These are phyloP conservation scores for Steromphala cineraria DNA, from an alignment of 2,888 invertebrate genomes.

Conservation along the genomic window DNA sequence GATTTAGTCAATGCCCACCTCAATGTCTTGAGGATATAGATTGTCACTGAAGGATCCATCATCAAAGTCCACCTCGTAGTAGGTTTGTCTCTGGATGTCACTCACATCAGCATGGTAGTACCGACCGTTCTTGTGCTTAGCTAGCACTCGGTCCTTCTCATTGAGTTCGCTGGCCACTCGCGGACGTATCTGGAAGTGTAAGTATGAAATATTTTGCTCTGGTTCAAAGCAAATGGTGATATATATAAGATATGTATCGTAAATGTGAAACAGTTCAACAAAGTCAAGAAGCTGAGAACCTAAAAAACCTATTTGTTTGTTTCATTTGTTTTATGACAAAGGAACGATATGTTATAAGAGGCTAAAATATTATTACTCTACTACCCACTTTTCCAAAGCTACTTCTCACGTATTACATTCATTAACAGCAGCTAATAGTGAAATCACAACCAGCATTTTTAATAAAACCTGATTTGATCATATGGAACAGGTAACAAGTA, in stretches of 20 bases:
- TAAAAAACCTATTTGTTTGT: background rate
- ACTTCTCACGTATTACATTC: too few relatives aligned
- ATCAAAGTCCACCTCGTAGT: constrained; percentile 81
- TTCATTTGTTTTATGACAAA: background rate
- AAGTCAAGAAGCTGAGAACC: background rate
- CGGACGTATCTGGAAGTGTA: constrained; percentile 34
- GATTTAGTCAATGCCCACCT: constrained; percentile 68
- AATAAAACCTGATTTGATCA: too few relatives aligned
- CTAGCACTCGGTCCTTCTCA: constrained; percentile 78
- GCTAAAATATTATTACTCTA: too few relatives aligned
- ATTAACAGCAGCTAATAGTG: too few relatives aligned
- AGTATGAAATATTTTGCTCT: background rate
- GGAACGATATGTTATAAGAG: too few relatives aligned
- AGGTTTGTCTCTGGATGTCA: constrained; percentile 76
- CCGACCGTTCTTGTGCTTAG: constrained; percentile 80
- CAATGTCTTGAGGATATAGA: constrained; percentile 79
- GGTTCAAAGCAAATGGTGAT: too few relatives aligned
- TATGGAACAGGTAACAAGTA: too few relatives aligned
- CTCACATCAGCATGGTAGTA: constrained; percentile 79
- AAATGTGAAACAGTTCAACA: too few relatives aligned
- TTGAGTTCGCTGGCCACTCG: constrained; percentile 62
- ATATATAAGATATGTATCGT: too few relatives aligned
- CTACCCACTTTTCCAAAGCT: too few relatives aligned
- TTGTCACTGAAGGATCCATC: constrained; percentile 80
- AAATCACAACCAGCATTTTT: too few relatives aligned